Evolutionary conservation across 2,113 vertebrate species (phyloP).

Genomic region (human (Homo sapiens)): DNA sequence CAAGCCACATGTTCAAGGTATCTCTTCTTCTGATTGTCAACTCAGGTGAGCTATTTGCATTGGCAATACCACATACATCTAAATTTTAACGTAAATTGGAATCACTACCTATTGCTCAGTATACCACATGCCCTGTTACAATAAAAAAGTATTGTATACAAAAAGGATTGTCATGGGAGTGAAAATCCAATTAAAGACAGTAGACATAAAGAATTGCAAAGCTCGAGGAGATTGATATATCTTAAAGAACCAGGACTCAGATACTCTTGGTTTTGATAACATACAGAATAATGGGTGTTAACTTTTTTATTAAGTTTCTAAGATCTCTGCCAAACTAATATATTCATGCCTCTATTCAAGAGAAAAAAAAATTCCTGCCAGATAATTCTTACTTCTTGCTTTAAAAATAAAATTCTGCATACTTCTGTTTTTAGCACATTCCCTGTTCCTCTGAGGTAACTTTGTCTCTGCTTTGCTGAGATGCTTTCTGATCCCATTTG

Average conservation of each 20-base stretch:
- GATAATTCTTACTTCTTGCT: slow-evolving; percentile 8
- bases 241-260: background rate
- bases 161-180: background rate
- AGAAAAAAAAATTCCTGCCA: background rate
- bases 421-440: background rate
- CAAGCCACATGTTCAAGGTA: slow-evolving; percentile 4
- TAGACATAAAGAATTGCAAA: background rate
- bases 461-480: background rate
- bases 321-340: slow-evolving; percentile 41
- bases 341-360: background rate
- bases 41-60: slow-evolving; percentile 50
- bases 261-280: background rate
- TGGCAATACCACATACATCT: background rate
- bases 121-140: background rate
- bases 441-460: background rate
- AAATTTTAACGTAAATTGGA: slow-evolving; percentile 42
- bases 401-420: slow-evolving; percentile 57
- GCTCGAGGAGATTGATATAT: background rate
- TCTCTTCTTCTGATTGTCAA: background rate
- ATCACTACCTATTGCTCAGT: background rate
- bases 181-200: background rate
- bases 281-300: background rate
- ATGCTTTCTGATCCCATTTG: background rate
- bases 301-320: slow-evolving; percentile 43
- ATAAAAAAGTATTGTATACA: background rate